Evolutionary conservation across 2,888 invertebrate species (phyloP).

Genomic region (Calameuta filiformis): DNA sequence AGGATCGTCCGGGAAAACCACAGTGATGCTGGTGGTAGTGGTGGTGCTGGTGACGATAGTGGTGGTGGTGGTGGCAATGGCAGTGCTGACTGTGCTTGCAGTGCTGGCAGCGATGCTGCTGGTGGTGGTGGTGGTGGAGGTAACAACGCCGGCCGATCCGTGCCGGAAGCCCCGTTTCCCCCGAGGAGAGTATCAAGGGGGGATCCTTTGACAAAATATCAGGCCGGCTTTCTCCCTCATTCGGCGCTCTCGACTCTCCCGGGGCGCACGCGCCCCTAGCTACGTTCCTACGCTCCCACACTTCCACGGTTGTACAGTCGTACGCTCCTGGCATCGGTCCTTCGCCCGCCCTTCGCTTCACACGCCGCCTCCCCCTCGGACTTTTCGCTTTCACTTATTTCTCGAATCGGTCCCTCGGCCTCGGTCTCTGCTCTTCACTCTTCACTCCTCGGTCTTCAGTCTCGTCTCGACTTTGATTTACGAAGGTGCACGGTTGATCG

Average conservation of each 20-base stretch:
- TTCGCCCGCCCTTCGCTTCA: slow-evolving; percentile 29
- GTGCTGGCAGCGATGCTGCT: background rate
- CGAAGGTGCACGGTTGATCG: background rate
- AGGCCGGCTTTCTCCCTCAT: background rate
- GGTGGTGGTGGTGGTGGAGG: background rate
- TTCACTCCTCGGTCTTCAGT: background rate
- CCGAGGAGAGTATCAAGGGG: background rate
- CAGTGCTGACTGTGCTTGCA: background rate
- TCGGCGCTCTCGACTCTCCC: slow-evolving; percentile 1
- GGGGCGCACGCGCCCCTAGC: slow-evolving; percentile 48
- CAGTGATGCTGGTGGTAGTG: background rate
- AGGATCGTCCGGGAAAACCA: background rate
- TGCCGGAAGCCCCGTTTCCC: background rate
- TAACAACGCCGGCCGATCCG: background rate
- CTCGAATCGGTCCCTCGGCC: background rate
- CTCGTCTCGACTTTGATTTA: background rate
- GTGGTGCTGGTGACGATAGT: background rate
- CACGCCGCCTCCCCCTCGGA: slow-evolving; percentile 32
- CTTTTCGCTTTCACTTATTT: background rate
- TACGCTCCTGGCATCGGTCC: slow-evolving; percentile 8
- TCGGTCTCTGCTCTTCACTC: background rate
- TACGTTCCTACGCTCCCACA: slow-evolving; percentile 42
- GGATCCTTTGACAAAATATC: slow-evolving; percentile 2
- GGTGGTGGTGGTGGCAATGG: background rate
- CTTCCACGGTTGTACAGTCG: slow-evolving; percentile 9